phyloP scores from a whole-genome alignment of 2,797 vertebrate species.

The Brachyrhaphis roseni region DNA sequence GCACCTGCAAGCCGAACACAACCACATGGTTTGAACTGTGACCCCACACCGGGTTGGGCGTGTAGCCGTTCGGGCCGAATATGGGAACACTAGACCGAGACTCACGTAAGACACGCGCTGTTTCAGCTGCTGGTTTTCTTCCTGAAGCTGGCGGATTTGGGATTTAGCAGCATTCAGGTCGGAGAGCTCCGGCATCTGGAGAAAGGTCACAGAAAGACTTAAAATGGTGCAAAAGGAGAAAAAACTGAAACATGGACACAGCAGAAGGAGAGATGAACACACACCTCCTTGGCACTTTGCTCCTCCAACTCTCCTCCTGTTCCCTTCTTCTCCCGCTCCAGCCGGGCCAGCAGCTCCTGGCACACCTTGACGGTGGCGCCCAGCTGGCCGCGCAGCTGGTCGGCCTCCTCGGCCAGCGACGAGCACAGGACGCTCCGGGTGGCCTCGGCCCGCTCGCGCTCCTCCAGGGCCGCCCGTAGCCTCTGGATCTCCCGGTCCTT shows the following conservation, averaged over 20 bases:
- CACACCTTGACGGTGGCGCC: slow-evolving; percentile 89
- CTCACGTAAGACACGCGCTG: slow-evolving; percentile 91
- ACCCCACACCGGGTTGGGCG: not conserved
- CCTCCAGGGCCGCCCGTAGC: slow-evolving; percentile 79
- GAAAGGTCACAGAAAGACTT: slow-evolving; percentile 28
- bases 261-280: not conserved
- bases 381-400: slow-evolving; percentile 86
- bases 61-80: not conserved
- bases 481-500: slow-evolving; percentile 84
- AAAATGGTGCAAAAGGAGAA: not conserved
- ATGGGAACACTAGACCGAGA: slow-evolving; percentile 3
- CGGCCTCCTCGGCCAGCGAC: slow-evolving; percentile 87
- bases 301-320: slow-evolving; percentile 38
- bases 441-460: slow-evolving; percentile 82
- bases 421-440: slow-evolving; percentile 86
- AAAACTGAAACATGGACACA: not conserved
- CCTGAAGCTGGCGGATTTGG: slow-evolving; percentile 79
- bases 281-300: slow-evolving; percentile 78
- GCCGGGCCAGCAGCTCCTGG: slow-evolving; percentile 86
- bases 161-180: slow-evolving; percentile 60
- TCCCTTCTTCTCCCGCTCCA: slow-evolving; percentile 80
- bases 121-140: slow-evolving; percentile 89
- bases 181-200: slow-evolving; percentile 64
- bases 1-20: slow-evolving; percentile 79
- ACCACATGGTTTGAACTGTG: not conserved